Conservation (phyloP, 2,113 vertebrate genomes). For the Anolis carolinensis region DNA sequence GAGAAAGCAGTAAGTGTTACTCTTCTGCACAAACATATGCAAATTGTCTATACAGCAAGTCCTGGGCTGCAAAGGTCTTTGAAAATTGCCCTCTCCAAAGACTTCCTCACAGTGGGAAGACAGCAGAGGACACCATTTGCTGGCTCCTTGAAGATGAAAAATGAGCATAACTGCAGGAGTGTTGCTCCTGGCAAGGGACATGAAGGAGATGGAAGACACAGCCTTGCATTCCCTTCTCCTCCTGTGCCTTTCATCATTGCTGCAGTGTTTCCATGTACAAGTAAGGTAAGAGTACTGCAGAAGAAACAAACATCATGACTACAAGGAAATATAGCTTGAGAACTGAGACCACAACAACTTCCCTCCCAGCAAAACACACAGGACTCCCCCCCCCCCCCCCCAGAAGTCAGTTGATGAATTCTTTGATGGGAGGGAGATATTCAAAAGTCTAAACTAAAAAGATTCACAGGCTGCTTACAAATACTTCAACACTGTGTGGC, state of each 20-base stretch:
- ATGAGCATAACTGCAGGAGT: not conserved
- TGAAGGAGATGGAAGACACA: not conserved
- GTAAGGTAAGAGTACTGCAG: too few species aligned
- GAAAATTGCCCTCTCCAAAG: too few species aligned
- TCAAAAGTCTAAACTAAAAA: not conserved
- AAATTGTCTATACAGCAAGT: not conserved
- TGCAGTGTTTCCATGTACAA: not conserved
- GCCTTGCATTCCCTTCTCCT: too few species aligned
- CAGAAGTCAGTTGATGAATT: not conserved
- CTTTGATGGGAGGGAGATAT: too few species aligned
- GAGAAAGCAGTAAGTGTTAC: too few species aligned
- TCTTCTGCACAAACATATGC: not conserved
- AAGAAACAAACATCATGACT: not conserved
- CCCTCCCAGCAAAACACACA: too few species aligned
- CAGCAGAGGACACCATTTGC: too few species aligned
- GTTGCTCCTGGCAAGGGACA: not conserved
- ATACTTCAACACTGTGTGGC: not conserved
- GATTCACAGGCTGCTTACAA: not conserved
- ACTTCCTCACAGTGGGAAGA: too few species aligned
- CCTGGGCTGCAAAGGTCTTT: not conserved
- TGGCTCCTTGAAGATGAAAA: too few species aligned
- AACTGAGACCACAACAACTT: too few species aligned
- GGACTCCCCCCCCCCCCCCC: too few species aligned
- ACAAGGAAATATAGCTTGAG: too few species aligned
- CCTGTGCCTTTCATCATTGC: not conserved